Conservation (phyloP, 2,797 vertebrate genomes). For the Xerus rutilus region DNA sequence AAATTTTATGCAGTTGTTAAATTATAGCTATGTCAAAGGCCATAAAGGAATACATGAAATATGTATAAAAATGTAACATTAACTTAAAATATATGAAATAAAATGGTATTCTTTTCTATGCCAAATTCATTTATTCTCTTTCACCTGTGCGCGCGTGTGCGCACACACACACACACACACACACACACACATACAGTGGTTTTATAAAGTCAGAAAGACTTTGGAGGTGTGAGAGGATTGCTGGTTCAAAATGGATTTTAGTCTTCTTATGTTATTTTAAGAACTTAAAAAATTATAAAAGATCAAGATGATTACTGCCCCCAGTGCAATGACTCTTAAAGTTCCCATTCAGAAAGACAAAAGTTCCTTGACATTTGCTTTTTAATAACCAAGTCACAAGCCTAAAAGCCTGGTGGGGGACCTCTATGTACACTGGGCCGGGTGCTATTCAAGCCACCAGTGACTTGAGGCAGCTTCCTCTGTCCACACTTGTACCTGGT, state of each 20-base stretch:
- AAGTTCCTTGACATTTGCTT: background rate
- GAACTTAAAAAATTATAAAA: constrained; percentile 11
- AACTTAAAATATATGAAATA: constrained; percentile 42
- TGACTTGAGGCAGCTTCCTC: background rate
- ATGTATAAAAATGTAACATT: background rate
- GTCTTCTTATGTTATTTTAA: background rate
- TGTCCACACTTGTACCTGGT: background rate
- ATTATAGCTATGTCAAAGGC: background rate
- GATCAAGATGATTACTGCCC: background rate
- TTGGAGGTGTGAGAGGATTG: background rate
- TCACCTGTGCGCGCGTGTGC: too few species aligned
- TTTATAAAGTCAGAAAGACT: background rate
- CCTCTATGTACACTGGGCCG: background rate
- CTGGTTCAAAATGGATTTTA: background rate
- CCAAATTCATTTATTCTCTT: background rate
- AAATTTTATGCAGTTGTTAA: constrained; percentile 21
- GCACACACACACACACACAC: too few species aligned
- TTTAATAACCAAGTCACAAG: background rate
- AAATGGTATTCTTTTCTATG: background rate
- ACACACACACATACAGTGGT: too few species aligned
- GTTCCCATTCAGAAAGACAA: background rate
- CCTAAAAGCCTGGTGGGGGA: rapidly evolving
- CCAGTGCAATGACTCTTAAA: background rate
- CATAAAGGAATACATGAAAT: constrained; percentile 7
- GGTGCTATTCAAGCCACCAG: background rate